These are phyloP conservation scores for Drosophila nannoptera DNA, from an alignment of 1,140 invertebrate species.

Conservation along the genomic window DNA sequence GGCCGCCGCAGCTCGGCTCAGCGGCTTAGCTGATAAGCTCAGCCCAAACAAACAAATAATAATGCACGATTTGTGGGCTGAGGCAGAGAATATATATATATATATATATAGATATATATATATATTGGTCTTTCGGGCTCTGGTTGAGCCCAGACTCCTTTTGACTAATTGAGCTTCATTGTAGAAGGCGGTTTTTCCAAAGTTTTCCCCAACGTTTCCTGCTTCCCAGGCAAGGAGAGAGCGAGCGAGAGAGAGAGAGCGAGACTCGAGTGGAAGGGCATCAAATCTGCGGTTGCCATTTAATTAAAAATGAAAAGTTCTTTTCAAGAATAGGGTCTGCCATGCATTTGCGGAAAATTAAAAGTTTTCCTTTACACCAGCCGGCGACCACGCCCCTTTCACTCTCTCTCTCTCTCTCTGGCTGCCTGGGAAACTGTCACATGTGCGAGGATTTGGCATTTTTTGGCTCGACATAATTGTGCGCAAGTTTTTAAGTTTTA, in stretches of 20 bases:
- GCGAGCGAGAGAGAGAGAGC: no score
- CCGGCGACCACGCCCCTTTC: background rate
- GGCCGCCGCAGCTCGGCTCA: background rate
- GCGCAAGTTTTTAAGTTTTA: conserved; percentile 43
- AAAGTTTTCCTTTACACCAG: conserved; percentile 59
- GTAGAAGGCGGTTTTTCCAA: conserved; percentile 48
- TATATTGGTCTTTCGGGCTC: conserved; percentile 29
- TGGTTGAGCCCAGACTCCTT: conserved; percentile 62
- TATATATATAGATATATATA: no score
- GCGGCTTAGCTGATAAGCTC: conserved; percentile 61
- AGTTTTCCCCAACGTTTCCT: conserved; percentile 40
- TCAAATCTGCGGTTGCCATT: conserved; percentile 50
- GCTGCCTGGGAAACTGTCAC: conserved; percentile 46
- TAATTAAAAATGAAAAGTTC: conserved; percentile 76
- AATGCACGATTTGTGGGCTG: conserved; percentile 71
- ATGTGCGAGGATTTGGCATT: conserved; percentile 52
- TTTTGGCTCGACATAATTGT: conserved; percentile 27
- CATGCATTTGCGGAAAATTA: conserved; percentile 71
- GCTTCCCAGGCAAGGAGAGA: conserved; percentile 14
- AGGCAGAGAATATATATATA: no score
- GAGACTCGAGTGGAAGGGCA: no score
- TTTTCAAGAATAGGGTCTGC: conserved; percentile 63
- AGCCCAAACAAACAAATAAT: conserved; percentile 75
- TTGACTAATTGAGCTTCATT: conserved; percentile 74
- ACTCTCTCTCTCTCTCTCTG: background rate